Evolutionary conservation across 2,797 vertebrate species (phyloP), one percentile per base, ranked within the genome.

Genomic region (Luscinia luscinia): DNA sequence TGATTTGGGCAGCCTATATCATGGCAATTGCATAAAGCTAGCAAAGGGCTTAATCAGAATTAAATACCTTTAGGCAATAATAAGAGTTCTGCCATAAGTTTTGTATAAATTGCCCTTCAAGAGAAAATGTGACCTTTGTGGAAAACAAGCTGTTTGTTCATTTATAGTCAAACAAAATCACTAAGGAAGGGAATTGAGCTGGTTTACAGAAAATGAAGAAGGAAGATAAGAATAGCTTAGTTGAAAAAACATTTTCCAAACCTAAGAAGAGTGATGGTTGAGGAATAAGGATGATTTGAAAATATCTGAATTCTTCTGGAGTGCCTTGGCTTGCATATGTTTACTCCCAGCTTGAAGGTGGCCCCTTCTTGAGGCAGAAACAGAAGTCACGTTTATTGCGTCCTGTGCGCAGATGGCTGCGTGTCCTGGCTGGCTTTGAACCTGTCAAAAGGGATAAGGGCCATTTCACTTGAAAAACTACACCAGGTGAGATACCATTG

Each of bases 341-440:
- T 95, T 85, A 22, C 61, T 82, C 81, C 80, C 85, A 94, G 95
- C 73, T 93, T 94, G 93, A 95, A 94, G 41, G 82, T 92, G 76
- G 78, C 70, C 73, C 55, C 85, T 82, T 88, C 78, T 57, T 70
- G 51, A 84, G 87, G 58, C 23, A 41, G 75, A 57, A 67, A 91
- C 73, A 87, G 77, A 91, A 95, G 45, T 40, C 76, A 22, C 45
- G 4, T 79, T 95, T 69, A 34, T 64, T 88, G 80, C 43, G 0
- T 74, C 67, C 82, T 86, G 49, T 75, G 84, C 8, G n/a, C 93
- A 96, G 96, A 95, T 91, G 92, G 93, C 52, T 36, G 2, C 0
- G 8, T 79, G 77, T 75, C 86, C 76, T 91, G 66, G 74, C 63
- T 91, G 90, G 14, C 87, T 76, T 84, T 70, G 62, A 55, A 91